A percentile compares a stretch with the other conserved stretches of the same genome.
These are phyloP conservation scores for Erebia epiphron DNA, from an alignment of 2,888 invertebrate genomes.

Conservation along the genomic window DNA sequence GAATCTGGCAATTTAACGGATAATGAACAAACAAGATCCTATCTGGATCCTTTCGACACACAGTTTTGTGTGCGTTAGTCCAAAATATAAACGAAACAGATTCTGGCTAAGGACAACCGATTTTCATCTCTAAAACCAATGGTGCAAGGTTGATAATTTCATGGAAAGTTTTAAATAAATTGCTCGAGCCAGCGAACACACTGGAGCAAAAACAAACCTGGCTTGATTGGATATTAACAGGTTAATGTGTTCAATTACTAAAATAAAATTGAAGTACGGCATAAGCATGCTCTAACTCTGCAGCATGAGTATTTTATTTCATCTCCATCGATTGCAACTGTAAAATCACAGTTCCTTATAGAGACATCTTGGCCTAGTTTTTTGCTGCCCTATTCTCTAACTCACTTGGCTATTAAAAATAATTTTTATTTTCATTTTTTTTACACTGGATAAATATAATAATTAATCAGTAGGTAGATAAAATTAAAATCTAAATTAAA, in stretches of 20 bases:
- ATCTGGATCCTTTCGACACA: conserved; percentile 21
- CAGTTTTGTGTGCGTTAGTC: conserved; percentile 23
- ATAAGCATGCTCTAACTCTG: neutral
- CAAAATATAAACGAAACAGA: conserved; percentile 27
- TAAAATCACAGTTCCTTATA: no score
- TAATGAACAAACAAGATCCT: conserved; percentile 30
- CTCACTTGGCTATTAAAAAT: no score
- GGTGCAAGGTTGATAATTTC: neutral
- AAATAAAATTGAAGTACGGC: neutral
- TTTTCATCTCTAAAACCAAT: neutral
- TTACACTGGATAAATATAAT: no score
- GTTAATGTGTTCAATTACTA: conserved; percentile 15
- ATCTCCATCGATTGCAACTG: no score
- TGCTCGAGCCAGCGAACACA: conserved; percentile 9
- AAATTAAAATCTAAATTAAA: no score
- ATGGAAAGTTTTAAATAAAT: neutral
- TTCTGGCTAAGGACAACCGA: neutral
- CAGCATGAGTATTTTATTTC: no score
- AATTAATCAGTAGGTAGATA: no score
- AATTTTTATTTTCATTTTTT: no score
- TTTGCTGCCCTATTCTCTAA: no score
- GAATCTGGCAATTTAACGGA: conserved; percentile 23
- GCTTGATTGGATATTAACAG: conserved; percentile 25
- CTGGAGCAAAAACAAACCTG: conserved; percentile 20
- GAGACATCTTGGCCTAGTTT: no score